Base-by-base conservation (phyloP, 2,888 invertebrate genomes). In the Geotrupes spiniger region DNA sequence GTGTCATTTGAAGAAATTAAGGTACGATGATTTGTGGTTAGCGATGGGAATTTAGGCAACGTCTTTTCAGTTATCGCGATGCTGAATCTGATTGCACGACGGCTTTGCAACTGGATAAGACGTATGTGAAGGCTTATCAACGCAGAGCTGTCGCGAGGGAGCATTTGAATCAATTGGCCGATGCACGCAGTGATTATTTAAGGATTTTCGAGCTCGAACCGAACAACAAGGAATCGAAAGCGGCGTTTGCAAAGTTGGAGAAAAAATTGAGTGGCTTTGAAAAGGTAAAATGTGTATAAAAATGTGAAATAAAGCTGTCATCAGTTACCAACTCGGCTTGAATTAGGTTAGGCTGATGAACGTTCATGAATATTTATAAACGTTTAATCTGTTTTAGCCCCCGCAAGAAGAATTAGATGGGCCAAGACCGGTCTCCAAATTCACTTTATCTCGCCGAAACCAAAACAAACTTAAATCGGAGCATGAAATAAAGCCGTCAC, bases 51-150 rank as follows among this genome's bases (percentile, higher is more conserved):
- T 29, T 14, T 29, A 4, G 29, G 15, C 17, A 21, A 8, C 14
- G n/a, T 10, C 5, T 33, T 61, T 68, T 47, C 62, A 87, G 87
- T 52, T 81, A 81, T 36, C 76, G 81, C 54, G 79, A 80, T 65
- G 88, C 89, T 0, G 84, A 90, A 62, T 77, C 79, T 0, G 95
- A 96, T 70, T 94, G 94, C 64, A 84, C 85, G 0, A 76, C 80
- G 45, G 92, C 96, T 0, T 74, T 96, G 2, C 78, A 82, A 49
- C 73, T 92, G 4, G 91, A 95, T 68, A 77, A 81, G 1, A 79
- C 79, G 0, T 92, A 92, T 60, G 83, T 88, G 0, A 96, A 96
- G 73, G 93, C 94, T 0, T 81, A 88, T 53, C 86, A 87, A 57
- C 79, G 95, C 1, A 78, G 95, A 57, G 90, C 89, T 58, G 81